A percentile compares a stretch with the other conserved stretches of the same genome.
phyloP scores from a whole-genome alignment of 2,113 vertebrate genomes.

The Prinia subflava region DNA sequence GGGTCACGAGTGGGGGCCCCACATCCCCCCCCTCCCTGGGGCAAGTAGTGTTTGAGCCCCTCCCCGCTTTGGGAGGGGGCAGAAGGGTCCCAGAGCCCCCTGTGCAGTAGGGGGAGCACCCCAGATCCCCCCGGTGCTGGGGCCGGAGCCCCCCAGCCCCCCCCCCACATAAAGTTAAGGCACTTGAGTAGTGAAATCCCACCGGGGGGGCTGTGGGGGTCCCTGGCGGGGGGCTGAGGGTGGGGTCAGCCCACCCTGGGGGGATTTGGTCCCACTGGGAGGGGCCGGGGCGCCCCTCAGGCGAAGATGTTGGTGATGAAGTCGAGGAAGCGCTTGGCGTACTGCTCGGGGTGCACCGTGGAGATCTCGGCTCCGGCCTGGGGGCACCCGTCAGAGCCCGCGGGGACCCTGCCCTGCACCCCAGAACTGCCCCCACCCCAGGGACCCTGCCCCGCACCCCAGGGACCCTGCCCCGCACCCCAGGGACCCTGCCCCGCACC shows the following conservation, averaged over 20 bases:
- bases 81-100: not conserved
- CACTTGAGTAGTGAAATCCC: not conserved
- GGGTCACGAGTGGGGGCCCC: too few relatives aligned
- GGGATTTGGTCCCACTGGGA: not conserved
- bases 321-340: not conserved
- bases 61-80: not conserved
- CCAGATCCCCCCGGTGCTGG: not conserved
- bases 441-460: too few relatives aligned
- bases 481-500: too few relatives aligned
- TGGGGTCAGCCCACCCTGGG: not conserved
- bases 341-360: not conserved
- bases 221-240: too few relatives aligned
- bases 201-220: not conserved
- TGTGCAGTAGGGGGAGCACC: not conserved
- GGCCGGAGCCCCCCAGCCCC: not conserved
- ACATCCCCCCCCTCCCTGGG: not conserved
- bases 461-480: too few relatives aligned
- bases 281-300: not conserved
- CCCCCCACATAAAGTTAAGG: not conserved
- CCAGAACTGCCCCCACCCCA: too few relatives aligned
- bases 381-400: not conserved
- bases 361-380: not conserved
- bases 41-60: not conserved
- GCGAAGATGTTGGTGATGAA: not conserved
- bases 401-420: too few relatives aligned